Conservation (phyloP, 2,113 vertebrate species). For the Recurvirostra avosetta region DNA sequence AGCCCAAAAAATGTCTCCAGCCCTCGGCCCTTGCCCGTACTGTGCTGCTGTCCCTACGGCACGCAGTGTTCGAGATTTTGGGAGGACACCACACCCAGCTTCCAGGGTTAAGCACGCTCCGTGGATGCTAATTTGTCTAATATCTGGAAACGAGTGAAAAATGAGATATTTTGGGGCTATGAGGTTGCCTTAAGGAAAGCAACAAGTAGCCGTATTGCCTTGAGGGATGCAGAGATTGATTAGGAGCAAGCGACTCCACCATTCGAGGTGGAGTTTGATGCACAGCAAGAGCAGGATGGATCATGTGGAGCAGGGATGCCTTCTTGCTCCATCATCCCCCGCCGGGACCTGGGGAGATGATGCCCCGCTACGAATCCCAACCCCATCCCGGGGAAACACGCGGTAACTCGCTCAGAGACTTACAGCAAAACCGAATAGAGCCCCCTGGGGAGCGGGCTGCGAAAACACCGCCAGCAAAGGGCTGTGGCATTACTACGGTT, state of each 20-base stretch:
- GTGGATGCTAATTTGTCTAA: not conserved
- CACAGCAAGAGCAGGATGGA: not conserved
- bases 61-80: accelerated
- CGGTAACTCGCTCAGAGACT: accelerated
- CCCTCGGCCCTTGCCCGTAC: not conserved
- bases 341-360: accelerated
- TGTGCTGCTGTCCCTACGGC: not conserved
- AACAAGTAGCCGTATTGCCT: accelerated
- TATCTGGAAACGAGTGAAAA: slow-evolving; percentile 4
- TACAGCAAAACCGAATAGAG: not conserved
- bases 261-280: too few species aligned
- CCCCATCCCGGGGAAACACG: not conserved
- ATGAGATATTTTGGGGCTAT: not conserved
- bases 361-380: not conserved
- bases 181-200: not conserved
- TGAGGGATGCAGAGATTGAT: not conserved
- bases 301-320: not conserved
- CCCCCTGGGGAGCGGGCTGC: not conserved
- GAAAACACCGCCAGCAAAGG: not conserved
- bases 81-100: not conserved
- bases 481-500: not conserved
- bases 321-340: not conserved
- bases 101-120: accelerated
- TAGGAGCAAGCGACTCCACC: accelerated
- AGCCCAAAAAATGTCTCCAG: not conserved